phyloP scores from a whole-genome alignment of 2,888 invertebrate genomes.

The Cantharis nigra region DNA sequence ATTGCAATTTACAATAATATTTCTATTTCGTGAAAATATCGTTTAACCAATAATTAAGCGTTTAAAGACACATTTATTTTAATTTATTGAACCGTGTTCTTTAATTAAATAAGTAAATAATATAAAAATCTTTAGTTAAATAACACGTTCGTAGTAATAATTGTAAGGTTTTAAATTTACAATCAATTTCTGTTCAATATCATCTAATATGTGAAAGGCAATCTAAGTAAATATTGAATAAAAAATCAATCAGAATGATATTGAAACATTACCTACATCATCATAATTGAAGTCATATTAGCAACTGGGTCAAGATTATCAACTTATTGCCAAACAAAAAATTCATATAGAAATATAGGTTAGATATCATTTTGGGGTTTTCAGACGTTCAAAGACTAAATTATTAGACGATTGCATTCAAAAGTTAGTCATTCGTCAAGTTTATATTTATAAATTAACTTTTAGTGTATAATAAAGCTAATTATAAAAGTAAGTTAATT shows the following conservation, averaged over 20 bases:
- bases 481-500: neutral
- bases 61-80: neutral
- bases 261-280: slow-evolving; percentile 29
- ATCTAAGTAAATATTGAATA: slow-evolving; percentile 4
- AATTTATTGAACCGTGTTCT: neutral
- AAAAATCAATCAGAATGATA: slow-evolving; percentile 15
- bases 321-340: slow-evolving; percentile 17
- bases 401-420: neutral
- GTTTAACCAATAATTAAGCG: neutral
- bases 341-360: neutral
- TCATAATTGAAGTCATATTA: slow-evolving; percentile 31
- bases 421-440: neutral
- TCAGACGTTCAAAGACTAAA: neutral
- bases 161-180: neutral
- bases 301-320: slow-evolving; percentile 34
- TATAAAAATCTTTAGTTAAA: neutral
- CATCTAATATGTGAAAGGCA: slow-evolving; percentile 3
- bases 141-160: neutral
- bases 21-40: neutral
- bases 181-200: slow-evolving; percentile 3
- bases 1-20: neutral
- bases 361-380: neutral
- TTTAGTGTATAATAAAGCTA: neutral
- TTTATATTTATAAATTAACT: neutral
- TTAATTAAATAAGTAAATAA: neutral